phyloP scores from a whole-genome alignment of 1,140 invertebrate species.

The Spodoptera frugiperda region DNA sequence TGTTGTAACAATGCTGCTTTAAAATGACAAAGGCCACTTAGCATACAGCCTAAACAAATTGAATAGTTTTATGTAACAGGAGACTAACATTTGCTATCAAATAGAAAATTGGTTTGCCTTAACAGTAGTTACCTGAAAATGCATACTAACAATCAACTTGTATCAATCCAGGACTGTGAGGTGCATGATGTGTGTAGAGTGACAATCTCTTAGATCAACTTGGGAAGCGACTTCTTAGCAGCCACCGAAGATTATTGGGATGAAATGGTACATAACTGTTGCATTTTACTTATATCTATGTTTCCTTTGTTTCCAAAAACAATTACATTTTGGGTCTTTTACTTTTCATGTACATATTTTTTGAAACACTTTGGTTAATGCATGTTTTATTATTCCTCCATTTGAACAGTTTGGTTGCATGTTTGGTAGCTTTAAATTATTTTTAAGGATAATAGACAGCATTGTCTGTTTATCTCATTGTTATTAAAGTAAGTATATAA shows the following conservation, averaged over 20 bases:
- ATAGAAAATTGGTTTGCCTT: conserved; percentile 51
- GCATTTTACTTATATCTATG: conserved; percentile 43
- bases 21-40: conserved; percentile 14
- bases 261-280: conserved; percentile 79
- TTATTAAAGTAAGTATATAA: too few species aligned
- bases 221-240: conserved; percentile 64
- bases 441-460: not conserved
- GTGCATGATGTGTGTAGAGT: conserved; percentile 80
- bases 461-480: not conserved
- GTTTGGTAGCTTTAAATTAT: conserved; percentile 23
- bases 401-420: conserved; percentile 42
- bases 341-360: conserved; percentile 5
- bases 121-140: conserved; percentile 47
- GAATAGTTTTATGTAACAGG: not conserved
- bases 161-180: conserved; percentile 80
- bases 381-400: conserved; percentile 28
- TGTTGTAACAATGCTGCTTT: not conserved
- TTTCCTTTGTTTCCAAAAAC: conserved; percentile 24
- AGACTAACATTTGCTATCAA: conserved; percentile 40
- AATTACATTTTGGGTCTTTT: conserved; percentile 11
- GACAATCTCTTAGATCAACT: conserved; percentile 70
- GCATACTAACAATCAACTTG: conserved; percentile 77
- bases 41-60: conserved; percentile 7
- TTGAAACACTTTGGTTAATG: conserved; percentile 18
- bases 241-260: conserved; percentile 74